Evolutionary conservation across 2,797 vertebrate genomes (phyloP), one percentile per base, ranked within the genome.

Genomic region (Zalophus californianus): DNA sequence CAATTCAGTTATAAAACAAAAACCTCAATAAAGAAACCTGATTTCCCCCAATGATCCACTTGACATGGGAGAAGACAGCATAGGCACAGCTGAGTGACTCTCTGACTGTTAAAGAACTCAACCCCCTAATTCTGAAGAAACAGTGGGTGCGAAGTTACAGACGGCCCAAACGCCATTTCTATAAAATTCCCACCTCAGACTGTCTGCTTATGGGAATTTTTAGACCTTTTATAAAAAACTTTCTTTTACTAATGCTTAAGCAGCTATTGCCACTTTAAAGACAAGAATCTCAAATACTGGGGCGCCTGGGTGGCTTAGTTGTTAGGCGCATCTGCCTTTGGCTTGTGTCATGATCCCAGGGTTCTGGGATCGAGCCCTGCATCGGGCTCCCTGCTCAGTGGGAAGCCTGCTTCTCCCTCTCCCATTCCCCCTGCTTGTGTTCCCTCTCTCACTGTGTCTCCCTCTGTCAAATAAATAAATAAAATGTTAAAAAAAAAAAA

Each of bases 221-320:
- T 66, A 68, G 50, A 27, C 0, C 54, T 58, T 92, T 89, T 78
- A 90, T 58, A 3, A 80, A 95, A 86, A 95, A 83, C 27, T 68
- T 60, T n/a, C 38, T 91, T n/a, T 66, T 58, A 73, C 38, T 86
- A 77, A 75, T 60, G 62, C 64, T 86, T 82, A 68, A 82, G 89
- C n/a, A 77, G 38, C 15, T 94, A 62, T 1, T 82, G 23, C 20
- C 32, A 91, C 7, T 66, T 80, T 86, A 79, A 91, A 87, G 35
- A 48, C 56, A 94, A 94, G 23, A 92, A 60, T 44, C 48, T 87
- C 50, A 92, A 89, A 89, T 83, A 94, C 25, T 54, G 9, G 44
- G 44, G 44, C 44, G 2, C 44, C 44, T 44, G 44, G 44, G 44
- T 44, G 44, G 44, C 44, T 44, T 44, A 44, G 44, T 44, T 9